These are phyloP conservation scores for Macrophya annulata DNA, from an alignment of 2,888 invertebrate genomes.

Conservation along the genomic window DNA sequence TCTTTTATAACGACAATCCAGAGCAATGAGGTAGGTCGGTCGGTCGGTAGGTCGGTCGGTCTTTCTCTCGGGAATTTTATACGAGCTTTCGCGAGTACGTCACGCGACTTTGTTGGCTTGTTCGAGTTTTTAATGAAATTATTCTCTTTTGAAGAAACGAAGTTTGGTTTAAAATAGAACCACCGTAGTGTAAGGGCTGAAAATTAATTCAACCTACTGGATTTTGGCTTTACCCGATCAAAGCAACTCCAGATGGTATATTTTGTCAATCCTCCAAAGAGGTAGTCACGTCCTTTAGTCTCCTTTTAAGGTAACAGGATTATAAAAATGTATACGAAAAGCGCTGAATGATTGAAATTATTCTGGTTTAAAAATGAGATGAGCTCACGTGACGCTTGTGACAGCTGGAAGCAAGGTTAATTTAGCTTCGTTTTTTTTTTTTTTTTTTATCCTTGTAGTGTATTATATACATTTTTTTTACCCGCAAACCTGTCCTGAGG, in stretches of 20 bases:
- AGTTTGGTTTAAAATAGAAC: constrained; percentile 15
- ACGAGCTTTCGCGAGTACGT: background rate
- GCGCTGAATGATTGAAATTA: background rate
- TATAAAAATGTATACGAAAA: background rate
- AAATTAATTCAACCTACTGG: background rate
- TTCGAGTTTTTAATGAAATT: background rate
- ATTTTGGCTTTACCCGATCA: background rate
- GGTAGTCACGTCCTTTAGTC: constrained; percentile 13
- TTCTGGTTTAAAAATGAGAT: background rate
- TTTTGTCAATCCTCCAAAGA: background rate
- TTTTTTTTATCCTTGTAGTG: background rate
- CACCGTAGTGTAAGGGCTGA: background rate
- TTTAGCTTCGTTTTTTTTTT: background rate
- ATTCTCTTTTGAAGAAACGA: background rate
- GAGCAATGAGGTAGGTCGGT: constrained; percentile 9
- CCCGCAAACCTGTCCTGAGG: constrained; percentile 22
- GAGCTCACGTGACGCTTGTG: background rate
- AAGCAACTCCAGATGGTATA: background rate
- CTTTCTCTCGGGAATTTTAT: constrained; percentile 33
- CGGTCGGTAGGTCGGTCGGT: background rate
- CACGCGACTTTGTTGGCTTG: background rate
- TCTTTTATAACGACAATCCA: constrained; percentile 22
- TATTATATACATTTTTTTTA: background rate
- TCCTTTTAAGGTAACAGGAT: background rate
- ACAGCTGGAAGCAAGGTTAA: background rate